Evolutionary conservation across 2,797 vertebrate species (phyloP).

Genomic region (Cossypha heuglini): DNA sequence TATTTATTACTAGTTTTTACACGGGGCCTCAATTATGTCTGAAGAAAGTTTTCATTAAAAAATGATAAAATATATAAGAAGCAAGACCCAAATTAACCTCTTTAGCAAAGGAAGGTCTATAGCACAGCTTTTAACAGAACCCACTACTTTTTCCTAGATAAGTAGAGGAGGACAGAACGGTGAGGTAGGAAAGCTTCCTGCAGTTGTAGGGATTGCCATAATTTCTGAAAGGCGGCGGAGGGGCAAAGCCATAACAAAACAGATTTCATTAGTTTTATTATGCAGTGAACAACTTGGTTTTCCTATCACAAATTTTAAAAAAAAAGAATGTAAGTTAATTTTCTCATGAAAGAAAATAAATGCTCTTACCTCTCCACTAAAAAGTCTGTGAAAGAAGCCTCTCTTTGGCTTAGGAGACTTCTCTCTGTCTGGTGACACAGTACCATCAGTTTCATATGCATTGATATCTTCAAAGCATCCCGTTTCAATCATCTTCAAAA

Average conservation of each 20-base stretch:
- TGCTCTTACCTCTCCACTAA: constrained; percentile 86
- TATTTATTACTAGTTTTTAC: background rate
- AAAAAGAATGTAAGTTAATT: background rate
- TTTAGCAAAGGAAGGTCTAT: background rate
- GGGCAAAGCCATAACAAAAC: background rate
- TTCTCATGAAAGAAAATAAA: background rate
- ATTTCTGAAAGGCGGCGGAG: background rate
- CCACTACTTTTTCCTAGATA: background rate
- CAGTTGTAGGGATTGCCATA: background rate
- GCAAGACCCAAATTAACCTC: background rate
- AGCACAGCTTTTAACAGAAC: background rate
- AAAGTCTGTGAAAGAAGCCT: constrained; percentile 87
- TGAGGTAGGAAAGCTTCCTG: background rate
- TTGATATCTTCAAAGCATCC: constrained; percentile 93
- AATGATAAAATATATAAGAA: background rate
- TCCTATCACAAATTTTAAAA: background rate
- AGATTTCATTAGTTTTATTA: background rate
- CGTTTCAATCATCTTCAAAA: constrained; percentile 90
- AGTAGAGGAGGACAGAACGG: background rate
- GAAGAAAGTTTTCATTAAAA: background rate
- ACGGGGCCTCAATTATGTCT: background rate
- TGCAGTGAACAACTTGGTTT: background rate
- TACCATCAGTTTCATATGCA: constrained; percentile 79
- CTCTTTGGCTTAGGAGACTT: constrained; percentile 82
- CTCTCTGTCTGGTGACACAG: constrained; percentile 76